These are phyloP conservation scores for Tethea ocularis DNA, from an alignment of 2,888 invertebrate species.

Conservation along the genomic window DNA sequence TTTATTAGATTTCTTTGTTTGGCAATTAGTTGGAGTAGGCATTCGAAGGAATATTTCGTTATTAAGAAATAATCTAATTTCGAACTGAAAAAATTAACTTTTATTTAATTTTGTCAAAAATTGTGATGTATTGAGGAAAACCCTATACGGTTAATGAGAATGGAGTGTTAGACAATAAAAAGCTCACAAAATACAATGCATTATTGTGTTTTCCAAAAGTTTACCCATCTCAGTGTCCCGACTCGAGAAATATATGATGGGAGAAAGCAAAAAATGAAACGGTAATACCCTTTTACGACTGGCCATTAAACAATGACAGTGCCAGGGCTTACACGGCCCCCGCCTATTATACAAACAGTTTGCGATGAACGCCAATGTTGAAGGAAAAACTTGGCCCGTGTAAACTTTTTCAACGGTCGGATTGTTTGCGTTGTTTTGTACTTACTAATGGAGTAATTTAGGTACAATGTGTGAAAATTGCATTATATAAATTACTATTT, in stretches of 20 bases:
- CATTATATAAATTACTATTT: no score
- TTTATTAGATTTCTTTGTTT: background rate
- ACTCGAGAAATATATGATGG: constrained; percentile 33
- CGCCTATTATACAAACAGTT: constrained; percentile 35
- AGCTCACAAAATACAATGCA: constrained; percentile 3
- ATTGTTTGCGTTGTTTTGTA: constrained; percentile 29
- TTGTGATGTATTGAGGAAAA: background rate
- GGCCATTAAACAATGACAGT: constrained; percentile 63
- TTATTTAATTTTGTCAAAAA: background rate
- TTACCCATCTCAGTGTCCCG: constrained; percentile 23
- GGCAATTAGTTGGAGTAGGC: background rate
- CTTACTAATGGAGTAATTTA: constrained; percentile 21
- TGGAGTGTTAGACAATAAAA: constrained; percentile 3
- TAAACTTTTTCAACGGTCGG: constrained; percentile 34
- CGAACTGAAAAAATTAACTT: no score
- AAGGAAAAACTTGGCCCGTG: constrained; percentile 24
- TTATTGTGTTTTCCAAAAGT: constrained; percentile 15
- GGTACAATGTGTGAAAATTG: background rate
- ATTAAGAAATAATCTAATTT: no score
- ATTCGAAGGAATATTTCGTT: no score
- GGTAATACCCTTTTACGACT: constrained; percentile 56
- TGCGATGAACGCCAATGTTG: constrained; percentile 25
- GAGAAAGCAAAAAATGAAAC: constrained; percentile 49
- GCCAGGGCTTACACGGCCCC: constrained; percentile 36
- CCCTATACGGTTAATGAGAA: background rate